These are phyloP conservation scores for Microplitis deprimator DNA, from an alignment of 2,888 invertebrate species.

Conservation along the genomic window DNA sequence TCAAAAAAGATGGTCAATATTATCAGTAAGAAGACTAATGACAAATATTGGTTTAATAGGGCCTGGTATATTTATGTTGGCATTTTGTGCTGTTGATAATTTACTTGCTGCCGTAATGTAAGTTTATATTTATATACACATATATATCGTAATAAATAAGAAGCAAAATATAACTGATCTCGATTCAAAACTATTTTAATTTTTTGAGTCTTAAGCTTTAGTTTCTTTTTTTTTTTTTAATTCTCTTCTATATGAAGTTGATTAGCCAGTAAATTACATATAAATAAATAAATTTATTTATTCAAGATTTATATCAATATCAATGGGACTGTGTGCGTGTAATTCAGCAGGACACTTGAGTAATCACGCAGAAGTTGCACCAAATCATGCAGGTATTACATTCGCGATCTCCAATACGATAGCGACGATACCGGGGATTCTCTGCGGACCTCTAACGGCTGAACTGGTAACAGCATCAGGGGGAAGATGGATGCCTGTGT, in stretches of 20 bases:
- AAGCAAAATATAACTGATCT: constrained; percentile 7
- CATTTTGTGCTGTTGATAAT: constrained; percentile 81
- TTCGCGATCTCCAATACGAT: constrained; percentile 84
- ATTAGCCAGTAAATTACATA: no score
- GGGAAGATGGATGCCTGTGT: constrained; percentile 83
- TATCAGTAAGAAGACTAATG: constrained; percentile 81
- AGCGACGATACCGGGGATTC: constrained; percentile 82
- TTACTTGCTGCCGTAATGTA: constrained; percentile 79
- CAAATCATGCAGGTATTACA: constrained; percentile 83
- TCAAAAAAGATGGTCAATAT: constrained; percentile 76
- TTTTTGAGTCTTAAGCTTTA: no score
- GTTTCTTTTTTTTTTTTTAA: no score
- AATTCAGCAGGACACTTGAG: constrained; percentile 84
- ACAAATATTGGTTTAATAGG: constrained; percentile 81
- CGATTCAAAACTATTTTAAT: no score
- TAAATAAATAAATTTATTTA: neutral
- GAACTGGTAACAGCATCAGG: constrained; percentile 80
- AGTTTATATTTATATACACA: constrained; percentile 59
- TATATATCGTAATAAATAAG: neutral
- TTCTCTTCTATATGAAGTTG: no score
- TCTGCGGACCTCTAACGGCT: constrained; percentile 84
- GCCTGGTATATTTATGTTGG: constrained; percentile 80
- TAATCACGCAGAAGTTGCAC: constrained; percentile 84
- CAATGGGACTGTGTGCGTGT: constrained; percentile 83
- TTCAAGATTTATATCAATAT: constrained; percentile 78